These are phyloP conservation scores for Platichthys stellatus DNA, from an alignment of 2,113 vertebrate species.

Conservation along the genomic window DNA sequence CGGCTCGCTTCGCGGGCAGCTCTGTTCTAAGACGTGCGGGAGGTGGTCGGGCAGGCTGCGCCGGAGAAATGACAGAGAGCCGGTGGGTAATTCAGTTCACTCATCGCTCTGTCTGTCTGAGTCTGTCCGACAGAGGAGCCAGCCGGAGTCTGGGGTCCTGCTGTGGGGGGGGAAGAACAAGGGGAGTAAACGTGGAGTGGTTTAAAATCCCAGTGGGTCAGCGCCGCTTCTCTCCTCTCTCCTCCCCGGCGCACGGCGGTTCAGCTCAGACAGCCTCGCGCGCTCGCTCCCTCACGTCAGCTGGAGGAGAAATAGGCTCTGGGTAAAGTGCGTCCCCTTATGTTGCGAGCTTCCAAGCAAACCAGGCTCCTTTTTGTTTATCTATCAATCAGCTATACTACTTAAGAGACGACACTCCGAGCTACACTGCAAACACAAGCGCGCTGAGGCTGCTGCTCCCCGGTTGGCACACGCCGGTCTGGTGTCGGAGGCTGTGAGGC, in stretches of 20 bases:
- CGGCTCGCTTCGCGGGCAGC: constrained; percentile 47
- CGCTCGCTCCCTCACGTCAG: constrained; percentile 56
- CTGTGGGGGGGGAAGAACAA: constrained; percentile 41
- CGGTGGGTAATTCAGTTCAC: constrained; percentile 66
- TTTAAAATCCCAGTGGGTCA: constrained; percentile 77
- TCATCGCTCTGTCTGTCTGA: constrained; percentile 70
- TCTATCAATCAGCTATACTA: constrained; percentile 26
- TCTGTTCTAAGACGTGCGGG: constrained; percentile 60
- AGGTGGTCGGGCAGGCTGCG: constrained; percentile 40
- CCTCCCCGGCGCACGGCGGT: constrained; percentile 12
- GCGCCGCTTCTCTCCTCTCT: constrained; percentile 31
- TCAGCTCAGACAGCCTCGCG: constrained; percentile 59
- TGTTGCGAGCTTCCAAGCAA: constrained; percentile 50
- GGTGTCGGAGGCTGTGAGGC: constrained; percentile 39
- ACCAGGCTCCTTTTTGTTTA: neutral
- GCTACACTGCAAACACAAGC: neutral
- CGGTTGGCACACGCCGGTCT: neutral
- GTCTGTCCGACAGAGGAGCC: constrained; percentile 61
- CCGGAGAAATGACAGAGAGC: constrained; percentile 67
- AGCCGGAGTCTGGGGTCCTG: constrained; percentile 52
- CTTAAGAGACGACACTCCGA: constrained; percentile 14
- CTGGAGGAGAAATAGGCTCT: constrained; percentile 50
- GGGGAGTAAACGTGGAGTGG: constrained; percentile 11
- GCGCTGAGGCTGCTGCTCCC: neutral
- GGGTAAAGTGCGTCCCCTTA: constrained; percentile 59